Evolutionary conservation across 2,888 invertebrate species (phyloP).

Genomic region (Bhutanitis thaidina): DNA sequence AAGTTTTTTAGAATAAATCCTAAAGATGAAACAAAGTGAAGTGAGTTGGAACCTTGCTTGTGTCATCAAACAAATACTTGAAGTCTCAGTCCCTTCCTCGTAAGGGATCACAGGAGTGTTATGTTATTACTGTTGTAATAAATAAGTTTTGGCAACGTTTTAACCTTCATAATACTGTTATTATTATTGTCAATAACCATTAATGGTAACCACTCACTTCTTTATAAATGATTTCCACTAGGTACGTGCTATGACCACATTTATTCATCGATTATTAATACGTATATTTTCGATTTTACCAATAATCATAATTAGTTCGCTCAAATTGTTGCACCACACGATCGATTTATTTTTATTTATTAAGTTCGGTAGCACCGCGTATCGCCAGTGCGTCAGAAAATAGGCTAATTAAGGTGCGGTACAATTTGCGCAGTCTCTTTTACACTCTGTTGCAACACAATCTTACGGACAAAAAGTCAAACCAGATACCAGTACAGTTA

Average conservation of each 20-base stretch:
- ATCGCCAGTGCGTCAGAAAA: neutral
- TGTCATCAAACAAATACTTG: too few relatives aligned
- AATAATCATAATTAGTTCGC: neutral
- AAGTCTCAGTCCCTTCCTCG: too few relatives aligned
- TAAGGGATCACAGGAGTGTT: too few relatives aligned
- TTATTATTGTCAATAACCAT: too few relatives aligned
- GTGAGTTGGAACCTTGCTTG: too few relatives aligned
- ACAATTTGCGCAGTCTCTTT: conserved; percentile 3
- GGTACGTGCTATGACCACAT: conserved; percentile 2
- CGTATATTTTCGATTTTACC: neutral
- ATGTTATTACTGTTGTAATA: too few relatives aligned
- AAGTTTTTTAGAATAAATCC: too few relatives aligned
- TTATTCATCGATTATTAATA: neutral
- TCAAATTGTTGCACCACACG: neutral
- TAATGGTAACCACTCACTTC: too few relatives aligned
- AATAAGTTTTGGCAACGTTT: too few relatives aligned
- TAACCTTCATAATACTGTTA: too few relatives aligned
- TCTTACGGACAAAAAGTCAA: conserved; percentile 5
- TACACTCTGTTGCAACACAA: conserved; percentile 3
- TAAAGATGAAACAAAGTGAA: too few relatives aligned
- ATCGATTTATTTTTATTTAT: conserved; percentile 9
- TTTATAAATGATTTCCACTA: conserved; percentile 1
- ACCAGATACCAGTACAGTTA: too few relatives aligned
- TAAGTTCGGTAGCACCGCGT: neutral
- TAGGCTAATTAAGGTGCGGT: conserved; percentile 15